A percentile compares a stretch with the other conserved stretches of the same genome.
Conservation (phyloP, 2,888 invertebrate species). For the Cheilosia soror region DNA sequence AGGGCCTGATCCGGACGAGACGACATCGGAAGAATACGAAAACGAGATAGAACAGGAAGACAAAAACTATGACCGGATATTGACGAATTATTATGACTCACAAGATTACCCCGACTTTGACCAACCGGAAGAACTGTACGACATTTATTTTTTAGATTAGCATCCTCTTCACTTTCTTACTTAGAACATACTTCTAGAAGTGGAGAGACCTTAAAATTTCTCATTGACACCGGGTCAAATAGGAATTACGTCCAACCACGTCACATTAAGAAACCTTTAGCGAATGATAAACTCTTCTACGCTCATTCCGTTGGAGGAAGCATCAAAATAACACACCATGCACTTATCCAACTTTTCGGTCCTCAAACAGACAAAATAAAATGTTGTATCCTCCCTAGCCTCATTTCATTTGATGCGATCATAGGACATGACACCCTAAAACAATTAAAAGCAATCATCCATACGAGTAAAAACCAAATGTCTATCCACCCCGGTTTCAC, state of each 20-base stretch:
- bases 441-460: constrained; percentile 29
- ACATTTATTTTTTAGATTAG: constrained; percentile 47
- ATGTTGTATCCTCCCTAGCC: constrained; percentile 20
- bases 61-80: background rate
- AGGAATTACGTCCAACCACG: constrained; percentile 36
- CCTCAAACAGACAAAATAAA: constrained; percentile 21
- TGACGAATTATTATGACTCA: background rate
- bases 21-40: background rate
- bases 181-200: constrained; percentile 14
- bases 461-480: constrained; percentile 13
- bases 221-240: constrained; percentile 27
- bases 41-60: too few species aligned
- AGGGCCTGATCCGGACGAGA: background rate
- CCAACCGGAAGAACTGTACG: background rate
- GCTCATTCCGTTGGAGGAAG: constrained; percentile 47
- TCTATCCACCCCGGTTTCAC: background rate
- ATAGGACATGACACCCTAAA: constrained; percentile 23
- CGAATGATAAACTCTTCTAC: constrained; percentile 44
- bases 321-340: constrained; percentile 37
- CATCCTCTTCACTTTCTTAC: constrained; percentile 21
- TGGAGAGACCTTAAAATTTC: constrained; percentile 24
- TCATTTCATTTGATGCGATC: constrained; percentile 27
- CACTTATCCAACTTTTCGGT: constrained; percentile 8
- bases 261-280: constrained; percentile 26
- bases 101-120: background rate